Evolutionary conservation across 2,113 vertebrate species (phyloP).

Genomic region (Tauraco erythrolophus): DNA sequence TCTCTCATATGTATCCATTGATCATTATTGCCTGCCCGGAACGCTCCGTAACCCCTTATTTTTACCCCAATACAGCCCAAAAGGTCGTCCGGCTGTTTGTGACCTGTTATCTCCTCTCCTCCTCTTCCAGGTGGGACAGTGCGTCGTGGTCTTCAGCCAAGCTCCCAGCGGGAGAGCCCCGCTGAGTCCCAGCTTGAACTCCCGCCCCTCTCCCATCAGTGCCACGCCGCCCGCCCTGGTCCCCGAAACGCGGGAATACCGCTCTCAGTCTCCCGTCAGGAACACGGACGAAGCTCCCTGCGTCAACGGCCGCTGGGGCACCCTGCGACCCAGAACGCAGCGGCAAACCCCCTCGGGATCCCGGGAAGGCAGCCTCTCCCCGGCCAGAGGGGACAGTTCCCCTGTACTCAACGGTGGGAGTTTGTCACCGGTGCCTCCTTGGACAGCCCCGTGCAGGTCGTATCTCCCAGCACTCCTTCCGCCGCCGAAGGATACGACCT

Average conservation of each 20-base stretch:
- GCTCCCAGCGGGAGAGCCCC: slow-evolving; percentile 94
- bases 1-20: fast-evolving
- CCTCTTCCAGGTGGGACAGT: slow-evolving; percentile 89
- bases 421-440: slow-evolving; percentile 81
- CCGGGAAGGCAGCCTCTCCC: slow-evolving; percentile 91
- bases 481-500: slow-evolving; percentile 74
- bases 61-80: fast-evolving
- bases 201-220: slow-evolving; percentile 96
- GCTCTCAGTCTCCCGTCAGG: slow-evolving; percentile 91
- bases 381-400: slow-evolving; percentile 83
- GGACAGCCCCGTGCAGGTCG: slow-evolving; percentile 86
- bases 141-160: slow-evolving; percentile 98
- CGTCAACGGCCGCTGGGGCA: slow-evolving; percentile 97
- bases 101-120: not conserved
- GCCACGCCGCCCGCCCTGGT: slow-evolving; percentile 89
- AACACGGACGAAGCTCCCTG: slow-evolving; percentile 91
- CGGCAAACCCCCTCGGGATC: slow-evolving; percentile 80
- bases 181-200: slow-evolving; percentile 96
- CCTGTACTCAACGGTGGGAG: slow-evolving; percentile 90
- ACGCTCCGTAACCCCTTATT: fast-evolving
- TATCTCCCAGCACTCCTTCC: slow-evolving; percentile 83
- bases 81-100: fast-evolving
- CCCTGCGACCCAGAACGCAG: slow-evolving; percentile 85
- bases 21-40: not conserved
- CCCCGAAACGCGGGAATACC: slow-evolving; percentile 87